Conservation (phyloP, 2,113 vertebrate species). For the Dipodomys merriami region DNA sequence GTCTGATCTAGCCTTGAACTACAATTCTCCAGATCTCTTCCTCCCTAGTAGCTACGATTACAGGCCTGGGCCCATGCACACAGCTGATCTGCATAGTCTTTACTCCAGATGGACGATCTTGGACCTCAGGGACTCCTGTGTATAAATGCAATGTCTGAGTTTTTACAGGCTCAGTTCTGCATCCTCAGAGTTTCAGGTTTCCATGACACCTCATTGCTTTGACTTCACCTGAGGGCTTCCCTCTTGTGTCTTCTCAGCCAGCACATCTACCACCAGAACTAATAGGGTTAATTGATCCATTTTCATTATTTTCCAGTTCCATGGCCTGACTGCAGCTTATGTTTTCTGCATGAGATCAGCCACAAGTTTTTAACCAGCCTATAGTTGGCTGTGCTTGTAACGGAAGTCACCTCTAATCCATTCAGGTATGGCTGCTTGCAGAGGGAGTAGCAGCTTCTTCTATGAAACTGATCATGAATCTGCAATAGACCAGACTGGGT, state of each 20-base stretch:
- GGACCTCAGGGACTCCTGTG: not conserved
- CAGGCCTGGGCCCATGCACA: too few species aligned
- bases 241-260: not conserved
- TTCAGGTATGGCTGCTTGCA: not conserved
- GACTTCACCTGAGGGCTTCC: not conserved
- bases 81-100: not conserved
- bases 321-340: not conserved
- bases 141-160: not conserved
- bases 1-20: too few species aligned
- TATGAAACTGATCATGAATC: not conserved
- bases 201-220: not conserved
- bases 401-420: not conserved
- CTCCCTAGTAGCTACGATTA: too few species aligned
- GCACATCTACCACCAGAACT: not conserved
- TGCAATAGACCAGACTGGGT: not conserved
- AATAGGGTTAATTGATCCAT: not conserved
- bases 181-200: slow-evolving; percentile 1
- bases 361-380: not conserved
- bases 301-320: not conserved
- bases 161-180: not conserved
- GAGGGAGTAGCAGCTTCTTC: not conserved
- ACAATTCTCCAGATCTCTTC: too few species aligned
- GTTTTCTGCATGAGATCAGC: not conserved
- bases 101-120: not conserved
- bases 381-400: not conserved